Evolutionary conservation across 2,113 vertebrate genomes (phyloP).

Genomic region (Oncorhynchus clarkii): DNA sequence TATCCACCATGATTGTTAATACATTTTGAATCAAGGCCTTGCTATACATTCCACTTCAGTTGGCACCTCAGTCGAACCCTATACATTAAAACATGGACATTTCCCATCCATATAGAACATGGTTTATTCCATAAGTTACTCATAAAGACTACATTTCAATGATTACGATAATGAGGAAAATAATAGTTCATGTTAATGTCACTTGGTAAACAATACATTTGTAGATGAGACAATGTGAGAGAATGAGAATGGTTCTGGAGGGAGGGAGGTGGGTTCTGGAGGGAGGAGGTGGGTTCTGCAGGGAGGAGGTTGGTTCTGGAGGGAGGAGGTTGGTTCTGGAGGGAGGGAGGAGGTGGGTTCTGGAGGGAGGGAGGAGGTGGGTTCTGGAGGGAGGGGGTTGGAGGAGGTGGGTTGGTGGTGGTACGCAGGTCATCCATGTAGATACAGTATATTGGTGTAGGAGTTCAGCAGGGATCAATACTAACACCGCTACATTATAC

Average conservation of each 20-base stretch:
- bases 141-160: constrained; percentile 12
- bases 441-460: constrained; percentile 36
- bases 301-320: too few species aligned
- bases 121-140: constrained; percentile 18
- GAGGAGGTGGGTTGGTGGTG: too few species aligned
- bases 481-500: constrained; percentile 5
- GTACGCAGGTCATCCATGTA: too few species aligned
- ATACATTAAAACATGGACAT: constrained; percentile 23
- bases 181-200: constrained; percentile 11
- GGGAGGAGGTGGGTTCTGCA: too few species aligned
- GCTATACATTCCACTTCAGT: constrained; percentile 2
- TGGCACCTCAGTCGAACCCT: constrained; percentile 26
- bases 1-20: neutral
- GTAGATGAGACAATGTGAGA: constrained; percentile 11
- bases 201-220: constrained; percentile 12
- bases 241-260: constrained; percentile 54
- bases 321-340: too few species aligned
- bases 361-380: constrained; percentile 19
- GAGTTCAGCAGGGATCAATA: constrained; percentile 13
- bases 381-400: too few species aligned
- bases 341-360: neutral
- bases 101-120: too few species aligned
- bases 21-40: neutral
- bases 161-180: neutral
- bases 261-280: neutral